Conservation (phyloP, 2,113 vertebrate species). For the Anarhynchus alexandrinus region DNA sequence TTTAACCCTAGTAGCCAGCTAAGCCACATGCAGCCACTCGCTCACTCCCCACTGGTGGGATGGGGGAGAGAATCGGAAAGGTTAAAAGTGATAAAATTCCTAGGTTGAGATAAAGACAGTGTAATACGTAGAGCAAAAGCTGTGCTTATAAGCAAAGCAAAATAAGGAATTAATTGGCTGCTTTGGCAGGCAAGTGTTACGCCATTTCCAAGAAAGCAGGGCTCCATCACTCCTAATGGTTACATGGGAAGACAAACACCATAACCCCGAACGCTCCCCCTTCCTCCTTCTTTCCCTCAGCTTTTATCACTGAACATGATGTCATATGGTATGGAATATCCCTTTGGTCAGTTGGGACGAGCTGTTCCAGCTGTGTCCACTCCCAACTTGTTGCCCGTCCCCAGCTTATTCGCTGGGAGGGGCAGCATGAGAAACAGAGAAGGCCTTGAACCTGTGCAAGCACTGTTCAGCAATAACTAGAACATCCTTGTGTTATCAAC, state of each 20-base stretch:
- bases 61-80: not conserved
- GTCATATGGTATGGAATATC: not conserved
- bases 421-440: not conserved
- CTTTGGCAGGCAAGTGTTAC: not conserved
- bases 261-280: accelerated
- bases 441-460: not conserved
- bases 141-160: not conserved
- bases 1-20: not conserved
- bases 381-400: not conserved
- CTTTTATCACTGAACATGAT: not conserved
- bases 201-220: not conserved
- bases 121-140: not conserved
- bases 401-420: not conserved
- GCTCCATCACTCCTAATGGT: accelerated
- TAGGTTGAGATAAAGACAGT: not conserved
- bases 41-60: not conserved
- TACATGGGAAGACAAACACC: not conserved
- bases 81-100: not conserved
- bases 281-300: not conserved
- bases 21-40: accelerated
- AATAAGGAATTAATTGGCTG: not conserved
- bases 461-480: not conserved
- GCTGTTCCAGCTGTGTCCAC: not conserved
- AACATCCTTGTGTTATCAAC: not conserved
- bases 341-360: not conserved